These are phyloP conservation scores for Murina feae DNA, from an alignment of 2,113 vertebrate species.

Conservation along the genomic window DNA sequence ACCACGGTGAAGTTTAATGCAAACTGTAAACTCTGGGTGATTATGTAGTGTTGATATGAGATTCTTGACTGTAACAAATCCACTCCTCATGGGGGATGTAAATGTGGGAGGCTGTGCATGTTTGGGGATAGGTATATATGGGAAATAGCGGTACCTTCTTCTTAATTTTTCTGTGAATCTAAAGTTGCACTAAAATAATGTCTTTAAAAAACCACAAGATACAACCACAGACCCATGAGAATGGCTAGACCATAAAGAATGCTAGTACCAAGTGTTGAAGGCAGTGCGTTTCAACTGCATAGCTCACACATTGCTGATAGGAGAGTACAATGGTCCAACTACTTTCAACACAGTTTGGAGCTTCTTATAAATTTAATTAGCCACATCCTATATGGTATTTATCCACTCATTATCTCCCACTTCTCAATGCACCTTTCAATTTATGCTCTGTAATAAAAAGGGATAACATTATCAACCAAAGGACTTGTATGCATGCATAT, in stretches of 20 bases:
- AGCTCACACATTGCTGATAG: not conserved
- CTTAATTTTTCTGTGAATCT: not conserved
- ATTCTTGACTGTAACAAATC: not conserved
- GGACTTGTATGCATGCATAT: no score
- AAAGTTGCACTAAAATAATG: not conserved
- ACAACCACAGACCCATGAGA: not conserved
- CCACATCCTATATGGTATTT: not conserved
- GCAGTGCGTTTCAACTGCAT: not conserved
- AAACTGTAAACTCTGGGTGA: not conserved
- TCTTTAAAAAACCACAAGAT: not conserved
- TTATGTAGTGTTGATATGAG: not conserved
- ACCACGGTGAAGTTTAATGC: not conserved
- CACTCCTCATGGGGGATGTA: not conserved
- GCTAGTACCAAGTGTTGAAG: not conserved
- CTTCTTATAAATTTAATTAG: not conserved
- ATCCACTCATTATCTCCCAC: not conserved
- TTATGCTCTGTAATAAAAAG: not conserved
- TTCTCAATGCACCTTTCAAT: not conserved
- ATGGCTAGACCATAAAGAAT: not conserved
- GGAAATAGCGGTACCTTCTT: not conserved
- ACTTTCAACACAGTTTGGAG: not conserved
- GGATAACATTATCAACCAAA: not conserved
- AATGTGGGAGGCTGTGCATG: not conserved
- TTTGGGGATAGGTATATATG: not conserved
- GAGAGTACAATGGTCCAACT: not conserved